A percentile compares a stretch with the other conserved stretches of the same genome.
Conservation (phyloP, 2,888 invertebrate genomes). For the Philereme vetulata region DNA sequence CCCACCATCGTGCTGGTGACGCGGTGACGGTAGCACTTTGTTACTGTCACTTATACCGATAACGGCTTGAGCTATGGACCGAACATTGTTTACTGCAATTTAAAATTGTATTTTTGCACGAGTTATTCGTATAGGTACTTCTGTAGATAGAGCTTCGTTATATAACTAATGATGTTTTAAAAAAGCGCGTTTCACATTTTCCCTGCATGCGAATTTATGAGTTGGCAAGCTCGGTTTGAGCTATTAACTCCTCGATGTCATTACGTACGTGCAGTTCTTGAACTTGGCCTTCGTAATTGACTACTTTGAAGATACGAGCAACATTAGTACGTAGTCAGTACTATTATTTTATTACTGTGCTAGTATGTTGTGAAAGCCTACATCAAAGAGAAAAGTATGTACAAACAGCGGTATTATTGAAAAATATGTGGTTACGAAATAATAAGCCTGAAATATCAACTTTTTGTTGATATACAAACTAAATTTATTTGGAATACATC, state of each 20-base stretch:
- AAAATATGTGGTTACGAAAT: slow-evolving; percentile 11
- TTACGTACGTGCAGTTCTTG: slow-evolving; percentile 36
- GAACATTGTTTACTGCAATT: slow-evolving; percentile 13
- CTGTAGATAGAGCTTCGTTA: slow-evolving; percentile 14
- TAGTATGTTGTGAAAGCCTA: slow-evolving; percentile 21
- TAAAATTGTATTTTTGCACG: slow-evolving; percentile 10
- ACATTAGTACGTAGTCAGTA: slow-evolving; percentile 9
- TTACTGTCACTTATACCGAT: slow-evolving; percentile 16
- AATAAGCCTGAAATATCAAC: slow-evolving; percentile 15
- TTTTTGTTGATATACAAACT: slow-evolving; percentile 7
- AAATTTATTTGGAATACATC: slow-evolving; percentile 7
- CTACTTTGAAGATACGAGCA: slow-evolving; percentile 22
- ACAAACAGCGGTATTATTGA: slow-evolving; percentile 8
- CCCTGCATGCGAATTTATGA: slow-evolving; percentile 36
- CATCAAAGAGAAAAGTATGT: slow-evolving; percentile 25
- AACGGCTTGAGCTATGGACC: slow-evolving; percentile 6
- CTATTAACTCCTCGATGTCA: slow-evolving; percentile 39
- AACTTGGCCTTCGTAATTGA: slow-evolving; percentile 39
- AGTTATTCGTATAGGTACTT: background rate
- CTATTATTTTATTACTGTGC: slow-evolving; percentile 20
- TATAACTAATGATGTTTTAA: slow-evolving; percentile 36
- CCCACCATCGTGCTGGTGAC: slow-evolving; percentile 12
- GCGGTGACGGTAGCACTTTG: slow-evolving; percentile 17
- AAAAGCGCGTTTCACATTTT: slow-evolving; percentile 35
- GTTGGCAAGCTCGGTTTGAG: slow-evolving; percentile 38